These are phyloP conservation scores for Telmatochromis bifrenatus DNA, from an alignment of 2,113 vertebrate genomes.

Conservation along the genomic window DNA sequence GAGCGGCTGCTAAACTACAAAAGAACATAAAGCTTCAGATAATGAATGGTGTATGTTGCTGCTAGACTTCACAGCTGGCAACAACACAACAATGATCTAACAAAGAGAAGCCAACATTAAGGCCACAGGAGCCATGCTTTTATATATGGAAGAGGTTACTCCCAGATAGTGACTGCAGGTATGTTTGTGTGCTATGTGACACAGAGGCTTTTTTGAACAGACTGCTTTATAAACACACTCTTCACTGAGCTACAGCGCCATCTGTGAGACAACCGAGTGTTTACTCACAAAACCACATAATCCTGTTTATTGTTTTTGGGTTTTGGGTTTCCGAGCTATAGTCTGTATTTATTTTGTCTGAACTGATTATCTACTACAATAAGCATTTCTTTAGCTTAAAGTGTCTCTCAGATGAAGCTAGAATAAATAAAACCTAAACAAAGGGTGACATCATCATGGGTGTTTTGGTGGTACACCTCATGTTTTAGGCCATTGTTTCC, in stretches of 20 bases:
- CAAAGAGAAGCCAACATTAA: background rate
- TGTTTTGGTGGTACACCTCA: slow-evolving; percentile 80
- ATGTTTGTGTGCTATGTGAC: background rate
- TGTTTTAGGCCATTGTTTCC: slow-evolving; percentile 67
- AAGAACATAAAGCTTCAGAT: background rate
- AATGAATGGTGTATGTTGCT: background rate
- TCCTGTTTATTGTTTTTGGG: background rate
- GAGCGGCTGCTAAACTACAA: background rate
- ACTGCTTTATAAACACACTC: slow-evolving; percentile 66
- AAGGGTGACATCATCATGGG: slow-evolving; percentile 63
- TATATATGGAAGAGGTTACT: background rate
- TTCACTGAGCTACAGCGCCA: slow-evolving; percentile 65
- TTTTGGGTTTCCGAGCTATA: background rate
- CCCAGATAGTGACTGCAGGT: background rate
- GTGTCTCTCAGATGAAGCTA: background rate
- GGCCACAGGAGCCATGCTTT: background rate
- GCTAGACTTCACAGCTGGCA: background rate
- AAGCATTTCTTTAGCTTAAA: background rate
- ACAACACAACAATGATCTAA: background rate
- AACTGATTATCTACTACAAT: background rate
- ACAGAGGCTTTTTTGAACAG: slow-evolving; percentile 1
- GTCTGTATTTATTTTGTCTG: background rate
- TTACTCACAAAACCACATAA: background rate
- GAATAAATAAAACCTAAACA: background rate
- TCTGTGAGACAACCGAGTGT: slow-evolving; percentile 31